Percentiles rank a stretch among this genome's conserved stretches.
These are phyloP conservation scores for Perccottus glenii DNA, from an alignment of 2,113 vertebrate species.

Conservation along the genomic window DNA sequence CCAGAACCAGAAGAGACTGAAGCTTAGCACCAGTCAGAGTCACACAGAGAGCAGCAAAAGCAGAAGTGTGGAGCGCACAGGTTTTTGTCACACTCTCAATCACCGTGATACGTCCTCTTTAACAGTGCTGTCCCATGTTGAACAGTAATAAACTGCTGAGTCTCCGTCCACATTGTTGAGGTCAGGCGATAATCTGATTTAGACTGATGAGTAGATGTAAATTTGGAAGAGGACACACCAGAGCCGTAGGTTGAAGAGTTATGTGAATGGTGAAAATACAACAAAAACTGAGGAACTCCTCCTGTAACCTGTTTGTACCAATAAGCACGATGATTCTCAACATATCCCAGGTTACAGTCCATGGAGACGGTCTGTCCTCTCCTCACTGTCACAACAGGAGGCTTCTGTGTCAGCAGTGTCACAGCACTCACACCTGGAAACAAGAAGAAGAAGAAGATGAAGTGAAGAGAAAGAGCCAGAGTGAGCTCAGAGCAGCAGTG, in stretches of 20 bases:
- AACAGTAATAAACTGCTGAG: background rate
- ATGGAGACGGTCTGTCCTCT: background rate
- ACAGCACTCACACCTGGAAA: background rate
- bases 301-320: background rate
- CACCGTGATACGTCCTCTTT: too few species aligned
- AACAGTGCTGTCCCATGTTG: too few species aligned
- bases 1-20: too few species aligned
- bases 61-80: too few species aligned
- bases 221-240: constrained; percentile 1
- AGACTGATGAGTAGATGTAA: constrained; percentile 1
- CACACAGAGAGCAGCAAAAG: too few species aligned
- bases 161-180: background rate
- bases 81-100: too few species aligned
- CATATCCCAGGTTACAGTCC: background rate
- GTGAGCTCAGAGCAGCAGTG: too few species aligned
- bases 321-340: background rate
- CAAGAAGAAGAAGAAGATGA: too few species aligned
- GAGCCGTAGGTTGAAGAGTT: background rate
- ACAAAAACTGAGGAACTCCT: background rate
- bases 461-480: too few species aligned
- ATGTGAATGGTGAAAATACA: background rate
- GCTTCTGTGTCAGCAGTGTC: background rate
- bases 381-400: background rate
- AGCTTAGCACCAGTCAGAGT: too few species aligned
- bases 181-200: background rate